Base-by-base conservation (phyloP, 2,888 invertebrate species). In the Coelopa pilipes region DNA sequence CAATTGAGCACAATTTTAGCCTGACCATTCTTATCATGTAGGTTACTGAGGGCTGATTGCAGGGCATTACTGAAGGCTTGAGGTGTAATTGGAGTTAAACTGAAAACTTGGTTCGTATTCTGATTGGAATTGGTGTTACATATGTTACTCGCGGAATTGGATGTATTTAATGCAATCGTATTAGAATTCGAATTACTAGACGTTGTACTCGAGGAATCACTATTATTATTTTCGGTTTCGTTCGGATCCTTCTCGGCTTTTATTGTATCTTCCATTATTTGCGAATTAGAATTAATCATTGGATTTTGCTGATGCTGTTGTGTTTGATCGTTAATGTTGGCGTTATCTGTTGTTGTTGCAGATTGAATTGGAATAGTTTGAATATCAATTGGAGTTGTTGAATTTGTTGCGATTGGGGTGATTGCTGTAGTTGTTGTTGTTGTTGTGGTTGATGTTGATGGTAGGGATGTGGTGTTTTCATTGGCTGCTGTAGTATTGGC, bases 1-100 rank as follows among this genome's bases (percentile, higher is more conserved):
- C 96, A 96, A 83, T 94, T 93, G 82, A 98, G 92, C 80, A 97
- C 90, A 79, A 96, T 97, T 75, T 84, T 84, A 1, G 87, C 86
- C 72, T 81, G 81, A n/a, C 81, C 82, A 73, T 79, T 79, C 46
- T 74, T 77, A 45, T 77, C 50, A 49, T 70, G 19, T 68, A 66
- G 57, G 21, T 74, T 55, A 77, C 79, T 82, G 45, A 82, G 72
- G 69, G 80, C 83, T 46, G 82, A 80, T 70, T 82, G 83, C n/a
- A 83, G 73, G 24, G 82, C 80, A 76, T 78, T 79, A 21, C 82
- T 78, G 10, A 80, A 53, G 21, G 75, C 76, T 67, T 80, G 77
- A 11, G 76, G 72, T 10, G 78, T 78, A 24, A 80, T 76, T 21
- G 79, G 76, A 65, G 72, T 74, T 57, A 78, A 72, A 0, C 19